Evolutionary conservation across 2,797 vertebrate genomes (phyloP).

Genomic region (Alouatta caraya): DNA sequence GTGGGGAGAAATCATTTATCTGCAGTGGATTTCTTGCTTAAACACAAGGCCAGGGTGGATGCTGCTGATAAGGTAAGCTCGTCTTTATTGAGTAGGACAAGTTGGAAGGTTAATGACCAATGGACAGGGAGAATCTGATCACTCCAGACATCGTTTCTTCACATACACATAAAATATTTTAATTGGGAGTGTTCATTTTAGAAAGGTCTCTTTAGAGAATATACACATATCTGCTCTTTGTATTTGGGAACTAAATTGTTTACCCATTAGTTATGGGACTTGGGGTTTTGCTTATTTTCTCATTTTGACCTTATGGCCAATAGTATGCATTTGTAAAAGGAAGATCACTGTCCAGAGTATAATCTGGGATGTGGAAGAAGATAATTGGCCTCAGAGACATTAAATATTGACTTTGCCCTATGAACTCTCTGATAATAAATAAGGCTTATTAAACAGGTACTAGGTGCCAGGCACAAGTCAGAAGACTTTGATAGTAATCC

Average conservation of each 20-base stretch:
- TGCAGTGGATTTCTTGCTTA: constrained; percentile 89
- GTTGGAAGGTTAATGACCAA: neutral
- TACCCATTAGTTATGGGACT: neutral
- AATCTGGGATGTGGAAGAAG: neutral
- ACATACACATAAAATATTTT: neutral
- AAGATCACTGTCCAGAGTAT: neutral
- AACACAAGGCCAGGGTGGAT: constrained; percentile 91
- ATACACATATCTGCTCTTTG: neutral
- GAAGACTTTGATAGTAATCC: neutral
- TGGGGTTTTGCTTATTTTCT: neutral
- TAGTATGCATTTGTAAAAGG: neutral
- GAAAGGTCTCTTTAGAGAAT: neutral
- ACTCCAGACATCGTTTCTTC: neutral
- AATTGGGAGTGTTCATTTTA: neutral
- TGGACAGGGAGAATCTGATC: neutral
- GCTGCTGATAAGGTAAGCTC: constrained; percentile 89
- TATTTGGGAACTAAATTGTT: neutral
- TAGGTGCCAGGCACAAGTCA: neutral
- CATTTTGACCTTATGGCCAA: neutral
- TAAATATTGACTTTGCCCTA: neutral
- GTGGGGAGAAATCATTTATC: constrained; percentile 88
- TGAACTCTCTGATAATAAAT: constrained; percentile 13
- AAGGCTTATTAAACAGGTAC: neutral
- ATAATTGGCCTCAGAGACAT: neutral
- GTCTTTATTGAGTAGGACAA: neutral